Conservation (phyloP, 1,140 invertebrate species). For the Nasonia vitripennis region DNA sequence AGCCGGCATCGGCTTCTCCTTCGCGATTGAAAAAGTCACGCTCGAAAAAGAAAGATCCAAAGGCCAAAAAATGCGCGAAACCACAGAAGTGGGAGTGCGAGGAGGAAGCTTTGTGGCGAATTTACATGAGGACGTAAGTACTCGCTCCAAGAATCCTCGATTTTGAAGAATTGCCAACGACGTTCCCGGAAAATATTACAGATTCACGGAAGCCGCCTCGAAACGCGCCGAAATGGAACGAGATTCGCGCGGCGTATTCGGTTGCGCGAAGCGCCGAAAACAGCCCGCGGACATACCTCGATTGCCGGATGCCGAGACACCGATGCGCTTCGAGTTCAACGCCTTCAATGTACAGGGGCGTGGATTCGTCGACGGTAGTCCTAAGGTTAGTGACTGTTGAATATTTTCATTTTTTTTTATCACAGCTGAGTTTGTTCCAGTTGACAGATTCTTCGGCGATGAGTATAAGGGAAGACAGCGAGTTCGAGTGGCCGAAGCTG, state of each 20-base stretch:
- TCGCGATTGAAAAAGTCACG: not conserved
- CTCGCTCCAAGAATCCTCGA: too few species aligned
- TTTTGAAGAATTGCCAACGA: too few species aligned
- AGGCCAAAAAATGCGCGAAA: not conserved
- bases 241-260: not conserved
- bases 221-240: not conserved
- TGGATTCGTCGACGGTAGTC: not conserved
- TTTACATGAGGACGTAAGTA: constrained; percentile 34
- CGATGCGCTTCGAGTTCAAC: not conserved
- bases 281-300: not conserved
- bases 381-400: not conserved
- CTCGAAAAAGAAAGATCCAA: not conserved
- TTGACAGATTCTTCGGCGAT: not conserved
- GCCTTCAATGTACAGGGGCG: not conserved
- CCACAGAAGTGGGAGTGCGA: constrained; percentile 1
- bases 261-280: not conserved
- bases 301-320: not conserved
- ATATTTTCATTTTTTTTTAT: too few species aligned
- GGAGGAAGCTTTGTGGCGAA: constrained; percentile 24
- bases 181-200: not conserved
- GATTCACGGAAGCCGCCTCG: not conserved
- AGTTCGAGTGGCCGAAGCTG: constrained; percentile 55
- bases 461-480: not conserved
- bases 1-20: too few species aligned
- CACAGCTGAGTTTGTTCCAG: not conserved